Percentiles rank a stretch among this genome's conserved stretches.
Conservation (phyloP, 2,888 invertebrate species). For the Bimastos eiseni region DNA sequence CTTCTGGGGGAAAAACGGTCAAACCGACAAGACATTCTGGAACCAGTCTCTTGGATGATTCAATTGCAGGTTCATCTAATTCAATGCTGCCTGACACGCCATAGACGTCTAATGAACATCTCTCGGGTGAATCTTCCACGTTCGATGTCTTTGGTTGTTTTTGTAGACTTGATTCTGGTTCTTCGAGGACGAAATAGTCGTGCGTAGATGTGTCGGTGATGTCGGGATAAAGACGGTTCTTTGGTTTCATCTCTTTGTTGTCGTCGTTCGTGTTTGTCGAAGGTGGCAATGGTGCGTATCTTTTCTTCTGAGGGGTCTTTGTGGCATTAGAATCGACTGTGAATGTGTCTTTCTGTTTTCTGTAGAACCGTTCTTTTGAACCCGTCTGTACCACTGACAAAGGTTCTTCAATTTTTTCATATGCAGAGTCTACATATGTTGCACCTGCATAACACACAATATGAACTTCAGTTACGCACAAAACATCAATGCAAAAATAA, state of each 20-base stretch:
- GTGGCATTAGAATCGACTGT: neutral
- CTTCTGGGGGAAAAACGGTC: neutral
- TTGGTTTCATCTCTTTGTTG: neutral
- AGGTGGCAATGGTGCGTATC: neutral
- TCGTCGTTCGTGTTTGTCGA: neutral
- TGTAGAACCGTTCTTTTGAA: slow-evolving; percentile 13
- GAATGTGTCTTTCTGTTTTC: neutral
- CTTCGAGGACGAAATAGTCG: neutral
- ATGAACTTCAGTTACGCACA: neutral
- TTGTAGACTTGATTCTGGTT: neutral
- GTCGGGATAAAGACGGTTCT: neutral
- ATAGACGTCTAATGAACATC: neutral
- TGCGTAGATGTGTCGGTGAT: neutral
- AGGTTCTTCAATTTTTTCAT: neutral
- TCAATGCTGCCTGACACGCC: neutral
- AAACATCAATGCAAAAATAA: neutral
- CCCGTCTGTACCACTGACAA: neutral
- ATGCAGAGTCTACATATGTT: neutral
- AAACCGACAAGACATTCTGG: neutral
- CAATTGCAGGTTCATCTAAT: neutral
- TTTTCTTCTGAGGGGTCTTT: neutral
- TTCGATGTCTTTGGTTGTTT: neutral
- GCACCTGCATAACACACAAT: neutral
- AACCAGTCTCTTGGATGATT: neutral
- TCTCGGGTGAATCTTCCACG: neutral